These are phyloP conservation scores for Nesoenas mayeri DNA, from an alignment of 2,113 vertebrate genomes.

Conservation along the genomic window DNA sequence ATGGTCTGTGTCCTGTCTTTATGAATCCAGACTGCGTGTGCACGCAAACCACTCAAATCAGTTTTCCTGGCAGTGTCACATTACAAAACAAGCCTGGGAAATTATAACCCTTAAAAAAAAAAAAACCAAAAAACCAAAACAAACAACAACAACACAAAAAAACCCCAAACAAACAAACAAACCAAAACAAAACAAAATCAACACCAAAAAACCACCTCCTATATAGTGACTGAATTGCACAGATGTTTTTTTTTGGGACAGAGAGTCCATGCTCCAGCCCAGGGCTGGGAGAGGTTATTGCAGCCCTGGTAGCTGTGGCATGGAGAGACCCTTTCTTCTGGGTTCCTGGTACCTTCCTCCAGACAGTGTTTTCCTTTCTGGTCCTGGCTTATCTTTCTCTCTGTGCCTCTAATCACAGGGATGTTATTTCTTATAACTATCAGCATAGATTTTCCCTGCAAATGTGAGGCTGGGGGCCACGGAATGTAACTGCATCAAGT, in stretches of 20 bases:
- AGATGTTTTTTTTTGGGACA: not conserved
- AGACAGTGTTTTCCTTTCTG: not conserved
- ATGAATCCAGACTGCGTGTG: not conserved
- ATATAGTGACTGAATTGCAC: not conserved
- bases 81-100: not conserved
- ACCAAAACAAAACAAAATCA: not conserved
- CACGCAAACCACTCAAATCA: not conserved
- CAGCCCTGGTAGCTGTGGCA: not conserved
- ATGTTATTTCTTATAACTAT: not conserved
- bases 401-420: not conserved
- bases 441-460: not conserved
- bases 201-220: not conserved
- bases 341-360: not conserved
- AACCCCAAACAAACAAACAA: too few relatives aligned
- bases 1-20: not conserved
- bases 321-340: not conserved
- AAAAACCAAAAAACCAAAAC: not conserved
- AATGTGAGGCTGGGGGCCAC: not conserved
- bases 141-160: not conserved
- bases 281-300: not conserved
- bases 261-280: not conserved
- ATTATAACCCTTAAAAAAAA: not conserved
- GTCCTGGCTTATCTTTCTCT: not conserved
- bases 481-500: fast-evolving
- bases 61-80: not conserved